These are phyloP conservation scores for Cirrhinus molitorella DNA, from an alignment of 2,797 vertebrate species.

Conservation along the genomic window DNA sequence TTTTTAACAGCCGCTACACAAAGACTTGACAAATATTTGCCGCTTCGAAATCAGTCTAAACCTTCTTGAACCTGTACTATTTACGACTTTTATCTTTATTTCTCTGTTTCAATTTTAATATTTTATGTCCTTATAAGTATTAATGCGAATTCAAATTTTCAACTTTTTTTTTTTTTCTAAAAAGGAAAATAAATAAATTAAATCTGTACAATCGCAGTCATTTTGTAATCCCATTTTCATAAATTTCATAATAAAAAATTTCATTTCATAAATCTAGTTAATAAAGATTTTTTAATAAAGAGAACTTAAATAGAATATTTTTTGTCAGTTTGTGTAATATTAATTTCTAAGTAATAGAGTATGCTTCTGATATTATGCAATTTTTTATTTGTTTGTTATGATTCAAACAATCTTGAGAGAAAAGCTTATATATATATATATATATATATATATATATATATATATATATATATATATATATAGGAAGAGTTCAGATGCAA, in stretches of 20 bases:
- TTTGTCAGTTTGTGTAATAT: neutral
- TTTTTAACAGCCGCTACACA: neutral
- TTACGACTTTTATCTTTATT: neutral
- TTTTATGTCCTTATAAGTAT: too few relatives aligned
- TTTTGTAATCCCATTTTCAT: neutral
- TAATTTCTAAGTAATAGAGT: too few relatives aligned
- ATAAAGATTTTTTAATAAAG: too few relatives aligned
- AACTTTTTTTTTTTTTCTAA: too few relatives aligned
- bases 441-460: too few relatives aligned
- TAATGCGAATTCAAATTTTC: too few relatives aligned
- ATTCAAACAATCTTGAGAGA: too few relatives aligned
- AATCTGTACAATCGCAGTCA: neutral
- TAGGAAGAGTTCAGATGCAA: too few relatives aligned
- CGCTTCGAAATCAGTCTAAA: neutral
- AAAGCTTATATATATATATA: too few relatives aligned
- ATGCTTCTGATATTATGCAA: neutral
- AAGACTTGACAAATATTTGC: neutral
- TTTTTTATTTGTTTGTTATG: neutral
- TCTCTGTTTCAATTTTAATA: neutral
- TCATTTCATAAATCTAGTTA: neutral
- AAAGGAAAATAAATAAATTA: neutral
- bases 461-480: too few relatives aligned
- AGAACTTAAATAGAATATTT: too few relatives aligned
- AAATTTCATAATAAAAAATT: too few relatives aligned
- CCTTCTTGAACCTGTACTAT: neutral